Evolutionary conservation across 2,888 invertebrate species (phyloP).

Genomic region (Lobophora halterata): DNA sequence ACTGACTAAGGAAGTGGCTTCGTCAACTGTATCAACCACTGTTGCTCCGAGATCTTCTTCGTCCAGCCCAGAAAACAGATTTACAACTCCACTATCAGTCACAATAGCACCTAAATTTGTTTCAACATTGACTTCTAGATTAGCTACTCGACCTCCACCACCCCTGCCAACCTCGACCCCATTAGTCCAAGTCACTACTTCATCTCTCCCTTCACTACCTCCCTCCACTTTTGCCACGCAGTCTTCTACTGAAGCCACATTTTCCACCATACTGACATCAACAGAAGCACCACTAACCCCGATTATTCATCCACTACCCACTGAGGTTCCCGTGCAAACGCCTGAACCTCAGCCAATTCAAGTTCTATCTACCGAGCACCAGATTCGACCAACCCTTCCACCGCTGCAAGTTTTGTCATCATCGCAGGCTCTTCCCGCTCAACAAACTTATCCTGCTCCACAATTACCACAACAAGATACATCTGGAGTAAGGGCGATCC

Average conservation of each 20-base stretch:
- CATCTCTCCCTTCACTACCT: slow-evolving; percentile 1
- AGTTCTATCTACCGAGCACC: slow-evolving; percentile 4
- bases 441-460: slow-evolving; percentile 5
- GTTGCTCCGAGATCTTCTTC: slow-evolving; percentile 6
- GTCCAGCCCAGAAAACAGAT: slow-evolving; percentile 8
- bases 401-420: slow-evolving; percentile 5
- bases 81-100: slow-evolving; percentile 2
- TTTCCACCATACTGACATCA: slow-evolving; percentile 3
- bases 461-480: slow-evolving; percentile 8
- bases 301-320: slow-evolving; percentile 5
- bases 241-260: slow-evolving; percentile 3
- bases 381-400: slow-evolving; percentile 8
- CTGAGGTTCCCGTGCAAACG: not conserved
- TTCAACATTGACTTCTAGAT: slow-evolving; percentile 10
- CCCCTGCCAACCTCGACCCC: slow-evolving; percentile 1
- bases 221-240: slow-evolving; percentile 7
- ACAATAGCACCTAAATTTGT: slow-evolving; percentile 13
- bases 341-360: slow-evolving; percentile 12
- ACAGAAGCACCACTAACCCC: slow-evolving; percentile 6
- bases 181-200: slow-evolving; percentile 6
- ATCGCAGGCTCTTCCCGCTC: slow-evolving; percentile 9
- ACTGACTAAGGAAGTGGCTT: slow-evolving; percentile 3
- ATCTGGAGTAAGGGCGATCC: slow-evolving; percentile 7
- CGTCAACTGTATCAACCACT: slow-evolving; percentile 9
- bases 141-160: slow-evolving; percentile 6